Conservation (phyloP, 2,797 vertebrate genomes). For the Labeo calbasu region DNA sequence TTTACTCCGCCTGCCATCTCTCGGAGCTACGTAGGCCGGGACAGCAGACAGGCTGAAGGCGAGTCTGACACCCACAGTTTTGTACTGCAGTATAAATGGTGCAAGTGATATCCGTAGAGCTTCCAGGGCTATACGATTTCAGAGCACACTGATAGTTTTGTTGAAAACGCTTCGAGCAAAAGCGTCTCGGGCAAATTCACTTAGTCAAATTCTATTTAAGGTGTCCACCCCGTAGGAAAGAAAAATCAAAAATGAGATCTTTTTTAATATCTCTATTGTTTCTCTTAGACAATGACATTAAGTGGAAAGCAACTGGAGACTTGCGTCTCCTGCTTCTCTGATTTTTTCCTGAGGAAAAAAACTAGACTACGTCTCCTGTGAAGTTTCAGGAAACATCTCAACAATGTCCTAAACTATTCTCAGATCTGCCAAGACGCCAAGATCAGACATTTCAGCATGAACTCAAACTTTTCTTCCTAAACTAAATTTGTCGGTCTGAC, state of each 20-base stretch:
- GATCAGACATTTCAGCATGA: conserved; percentile 3
- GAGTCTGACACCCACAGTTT: conserved; percentile 20
- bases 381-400: conserved; percentile 27
- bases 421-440: conserved; percentile 25
- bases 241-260: neutral
- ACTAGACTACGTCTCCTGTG: neutral
- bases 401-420: conserved; percentile 32
- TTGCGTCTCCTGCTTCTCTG: neutral
- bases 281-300: conserved; percentile 15
- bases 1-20: conserved; percentile 72
- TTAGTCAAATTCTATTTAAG: conserved; percentile 14
- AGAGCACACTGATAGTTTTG: conserved; percentile 11
- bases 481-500: neutral
- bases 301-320: conserved; percentile 12
- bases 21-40: conserved; percentile 60
- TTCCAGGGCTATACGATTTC: conserved; percentile 3
- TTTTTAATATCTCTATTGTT: conserved; percentile 19
- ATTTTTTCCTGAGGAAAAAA: neutral
- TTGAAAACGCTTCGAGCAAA: neutral
- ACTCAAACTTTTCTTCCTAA: conserved; percentile 24
- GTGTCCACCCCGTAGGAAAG: neutral
- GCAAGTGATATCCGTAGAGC: neutral
- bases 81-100: neutral
- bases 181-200: neutral
- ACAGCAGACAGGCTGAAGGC: conserved; percentile 57